phyloP scores from a whole-genome alignment of 2,113 vertebrate genomes.

The Bubo bubo region DNA sequence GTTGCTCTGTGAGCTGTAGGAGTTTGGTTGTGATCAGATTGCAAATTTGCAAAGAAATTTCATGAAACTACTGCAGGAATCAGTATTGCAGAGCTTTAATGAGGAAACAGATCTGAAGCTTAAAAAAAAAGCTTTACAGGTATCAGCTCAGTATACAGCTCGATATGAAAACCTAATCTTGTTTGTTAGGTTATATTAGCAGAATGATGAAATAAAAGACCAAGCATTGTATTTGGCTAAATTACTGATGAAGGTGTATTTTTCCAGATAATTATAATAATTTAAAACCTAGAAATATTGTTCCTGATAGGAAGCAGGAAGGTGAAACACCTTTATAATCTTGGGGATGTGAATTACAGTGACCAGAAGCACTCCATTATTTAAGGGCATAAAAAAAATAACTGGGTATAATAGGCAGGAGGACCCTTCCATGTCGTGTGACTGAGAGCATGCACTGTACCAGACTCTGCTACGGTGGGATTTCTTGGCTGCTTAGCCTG shows the following conservation, averaged over 20 bases:
- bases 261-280: background rate
- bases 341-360: background rate
- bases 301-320: background rate
- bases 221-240: background rate
- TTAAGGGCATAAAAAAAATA: background rate
- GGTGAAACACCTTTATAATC: fast-evolving
- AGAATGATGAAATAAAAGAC: background rate
- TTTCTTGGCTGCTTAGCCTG: background rate
- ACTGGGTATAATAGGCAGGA: background rate
- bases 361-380: background rate
- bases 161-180: background rate
- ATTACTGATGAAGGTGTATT: background rate
- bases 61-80: background rate
- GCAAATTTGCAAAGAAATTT: background rate
- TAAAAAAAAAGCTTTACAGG: background rate
- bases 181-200: background rate
- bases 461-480: background rate
- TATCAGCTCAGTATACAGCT: background rate
- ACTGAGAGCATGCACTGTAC: background rate
- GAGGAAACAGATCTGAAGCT: background rate
- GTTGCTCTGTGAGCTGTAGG: background rate
- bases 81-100: background rate
- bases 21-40: background rate
- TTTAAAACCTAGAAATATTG: background rate
- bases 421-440: background rate